phyloP scores from a whole-genome alignment of 2,888 invertebrate genomes.

The Lochmaea capreae region DNA sequence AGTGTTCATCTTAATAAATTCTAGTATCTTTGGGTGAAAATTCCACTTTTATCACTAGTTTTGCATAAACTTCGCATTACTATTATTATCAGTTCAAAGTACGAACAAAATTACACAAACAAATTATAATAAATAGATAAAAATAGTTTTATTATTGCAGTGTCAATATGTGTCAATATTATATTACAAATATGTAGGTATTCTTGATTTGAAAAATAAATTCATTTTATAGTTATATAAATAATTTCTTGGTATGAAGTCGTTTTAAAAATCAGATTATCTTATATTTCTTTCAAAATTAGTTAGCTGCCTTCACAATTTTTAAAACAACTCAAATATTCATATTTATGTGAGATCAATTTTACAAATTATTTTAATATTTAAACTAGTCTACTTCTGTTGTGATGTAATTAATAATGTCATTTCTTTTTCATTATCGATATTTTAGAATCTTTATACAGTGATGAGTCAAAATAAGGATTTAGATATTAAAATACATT shows the following conservation, averaged over 20 bases:
- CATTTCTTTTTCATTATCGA: too few relatives aligned
- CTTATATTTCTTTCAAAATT: background rate
- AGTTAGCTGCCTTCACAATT: background rate
- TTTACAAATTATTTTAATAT: background rate
- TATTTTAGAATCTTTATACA: background rate
- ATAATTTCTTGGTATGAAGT: background rate
- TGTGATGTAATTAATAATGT: too few relatives aligned
- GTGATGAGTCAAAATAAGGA: background rate
- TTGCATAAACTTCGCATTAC: background rate
- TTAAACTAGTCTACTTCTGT: too few relatives aligned
- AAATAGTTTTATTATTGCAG: constrained; percentile 5
- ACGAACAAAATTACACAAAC: background rate
- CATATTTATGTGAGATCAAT: background rate
- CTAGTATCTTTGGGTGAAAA: too few relatives aligned
- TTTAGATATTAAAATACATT: background rate
- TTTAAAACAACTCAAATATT: background rate
- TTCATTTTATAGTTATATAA: background rate
- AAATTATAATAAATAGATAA: background rate
- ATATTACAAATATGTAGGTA: background rate
- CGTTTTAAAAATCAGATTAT: background rate
- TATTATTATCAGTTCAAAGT: constrained; percentile 1
- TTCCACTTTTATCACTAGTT: too few relatives aligned
- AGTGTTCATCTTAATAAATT: too few relatives aligned
- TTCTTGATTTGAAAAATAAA: background rate
- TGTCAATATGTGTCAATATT: background rate